Conservation (phyloP, 2,113 vertebrate species). For the Thunnus maccoyii region DNA sequence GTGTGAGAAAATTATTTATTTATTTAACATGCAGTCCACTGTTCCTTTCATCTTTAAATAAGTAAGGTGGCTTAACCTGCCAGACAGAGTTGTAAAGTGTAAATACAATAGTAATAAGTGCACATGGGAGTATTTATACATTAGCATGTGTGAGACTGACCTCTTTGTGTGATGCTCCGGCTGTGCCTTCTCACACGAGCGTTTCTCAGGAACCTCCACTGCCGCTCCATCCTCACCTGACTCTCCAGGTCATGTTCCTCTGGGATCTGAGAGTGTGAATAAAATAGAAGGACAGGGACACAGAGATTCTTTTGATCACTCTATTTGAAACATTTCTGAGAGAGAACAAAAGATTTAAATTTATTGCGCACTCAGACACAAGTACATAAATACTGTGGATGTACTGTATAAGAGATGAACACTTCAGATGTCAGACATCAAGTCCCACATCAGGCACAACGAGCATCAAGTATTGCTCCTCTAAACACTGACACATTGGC, state of each 20-base stretch:
- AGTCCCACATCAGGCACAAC: neutral
- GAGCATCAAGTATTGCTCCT: neutral
- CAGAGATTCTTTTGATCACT: neutral
- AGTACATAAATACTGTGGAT: neutral
- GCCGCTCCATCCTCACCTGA: slow-evolving; percentile 94
- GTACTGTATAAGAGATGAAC: neutral
- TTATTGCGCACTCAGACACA: too few species aligned
- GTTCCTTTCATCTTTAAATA: neutral
- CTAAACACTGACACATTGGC: too few species aligned
- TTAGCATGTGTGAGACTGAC: slow-evolving; percentile 75
- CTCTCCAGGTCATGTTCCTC: slow-evolving; percentile 98
- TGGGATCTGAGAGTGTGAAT: slow-evolving; percentile 85
- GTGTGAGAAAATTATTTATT: neutral
- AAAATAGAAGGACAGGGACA: neutral
- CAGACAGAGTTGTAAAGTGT: too few species aligned
- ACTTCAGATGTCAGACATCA: too few species aligned
- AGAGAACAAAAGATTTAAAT: neutral
- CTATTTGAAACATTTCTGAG: neutral
- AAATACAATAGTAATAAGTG: neutral
- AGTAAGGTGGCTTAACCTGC: neutral
- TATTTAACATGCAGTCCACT: neutral
- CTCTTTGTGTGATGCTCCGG: slow-evolving; percentile 91
- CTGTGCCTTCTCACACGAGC: slow-evolving; percentile 91
- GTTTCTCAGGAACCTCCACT: slow-evolving; percentile 97
- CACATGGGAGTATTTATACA: neutral